Evolutionary conservation across 35 echinoderm and acorn worm species (phyloP).

Genomic region (Acanthaster planci): DNA sequence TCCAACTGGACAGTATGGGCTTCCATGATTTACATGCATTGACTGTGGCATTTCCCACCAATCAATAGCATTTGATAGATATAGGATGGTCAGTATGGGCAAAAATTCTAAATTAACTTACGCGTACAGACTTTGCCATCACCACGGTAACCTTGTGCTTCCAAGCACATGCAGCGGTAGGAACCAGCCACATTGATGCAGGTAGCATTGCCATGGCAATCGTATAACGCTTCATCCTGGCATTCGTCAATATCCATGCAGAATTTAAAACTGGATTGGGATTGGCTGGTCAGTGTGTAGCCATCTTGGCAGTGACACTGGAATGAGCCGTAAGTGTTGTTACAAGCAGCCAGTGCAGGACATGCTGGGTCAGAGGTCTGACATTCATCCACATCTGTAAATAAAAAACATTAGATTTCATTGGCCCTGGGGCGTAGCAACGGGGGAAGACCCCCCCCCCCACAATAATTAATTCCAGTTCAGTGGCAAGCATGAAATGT

Average conservation of each 20-base stretch:
- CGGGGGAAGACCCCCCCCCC: too few species aligned
- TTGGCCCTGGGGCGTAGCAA: background rate
- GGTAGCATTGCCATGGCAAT: conserved; percentile 2
- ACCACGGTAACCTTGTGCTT: background rate
- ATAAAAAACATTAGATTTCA: background rate
- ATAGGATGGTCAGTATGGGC: too few species aligned
- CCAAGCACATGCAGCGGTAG: background rate
- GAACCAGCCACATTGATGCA: background rate
- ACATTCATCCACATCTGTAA: conserved; percentile 13
- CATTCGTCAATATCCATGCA: conserved; percentile 13
- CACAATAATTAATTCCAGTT: background rate
- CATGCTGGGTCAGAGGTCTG: background rate
- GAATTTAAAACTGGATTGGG: background rate
- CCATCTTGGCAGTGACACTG: background rate
- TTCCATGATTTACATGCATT: too few species aligned
- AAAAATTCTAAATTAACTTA: background rate
- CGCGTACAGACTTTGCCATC: background rate
- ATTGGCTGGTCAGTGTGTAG: background rate
- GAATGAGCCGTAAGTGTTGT: background rate
- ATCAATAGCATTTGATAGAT: too few species aligned
- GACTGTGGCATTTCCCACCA: too few species aligned
- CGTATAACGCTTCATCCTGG: background rate
- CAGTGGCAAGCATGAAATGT: background rate
- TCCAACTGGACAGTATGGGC: too few species aligned
- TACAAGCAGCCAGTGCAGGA: background rate